Base-by-base conservation (phyloP, 1,140 invertebrate species). In the Hetaerina americana region DNA sequence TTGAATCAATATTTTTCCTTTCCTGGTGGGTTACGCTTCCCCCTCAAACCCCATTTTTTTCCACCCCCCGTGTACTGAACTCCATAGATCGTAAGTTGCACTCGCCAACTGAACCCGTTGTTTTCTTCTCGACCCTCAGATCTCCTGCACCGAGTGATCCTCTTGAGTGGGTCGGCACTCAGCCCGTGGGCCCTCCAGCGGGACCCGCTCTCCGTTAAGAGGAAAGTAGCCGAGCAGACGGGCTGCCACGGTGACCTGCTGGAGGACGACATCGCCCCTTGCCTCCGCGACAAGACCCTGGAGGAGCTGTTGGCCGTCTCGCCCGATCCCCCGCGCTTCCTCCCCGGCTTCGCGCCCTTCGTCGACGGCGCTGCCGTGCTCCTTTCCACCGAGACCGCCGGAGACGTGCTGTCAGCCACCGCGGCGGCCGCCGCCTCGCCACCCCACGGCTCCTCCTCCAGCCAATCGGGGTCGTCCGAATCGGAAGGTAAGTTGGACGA, bases 101-200 rank as follows among this genome's bases (percentile, higher is more conserved):
- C n/a, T n/a, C n/a, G n/a, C n/a, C n/a, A n/a, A n/a, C n/a, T n/a
- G n/a, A n/a, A n/a, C n/a, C n/a, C n/a, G n/a, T n/a, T n/a, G n/a
- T n/a, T n/a, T n/a, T n/a, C n/a, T n/a, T n/a, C n/a, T n/a, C n/a
- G n/a, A 2, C 1, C 10, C 10, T 80, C 86, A 92, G 92, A 92
- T 81, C 85, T 98, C 74, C 89, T 98, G 78, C 90, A 95, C 79
- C 89, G 95, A 73, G 92, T 94, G 26, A 90, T 98, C 75, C 85
- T 98, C 69, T 87, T 97, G 79, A 96, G 94, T 76, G 96, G 96
- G 15, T 96, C 96, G n/a, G 94, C 94, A 15, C 83, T 98, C 72
- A 94, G 92, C 77, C 93, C 93, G 18, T 98, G 93, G 96, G 95
- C 95, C 66, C 85, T 96, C 74, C 94, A 96, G 79, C 87, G 90